Evolutionary conservation across 92 coral and sea anemone genomes (phyloP), one percentile per base, ranked within the genome.

Genomic region (Zoanthus sansibaricus): DNA sequence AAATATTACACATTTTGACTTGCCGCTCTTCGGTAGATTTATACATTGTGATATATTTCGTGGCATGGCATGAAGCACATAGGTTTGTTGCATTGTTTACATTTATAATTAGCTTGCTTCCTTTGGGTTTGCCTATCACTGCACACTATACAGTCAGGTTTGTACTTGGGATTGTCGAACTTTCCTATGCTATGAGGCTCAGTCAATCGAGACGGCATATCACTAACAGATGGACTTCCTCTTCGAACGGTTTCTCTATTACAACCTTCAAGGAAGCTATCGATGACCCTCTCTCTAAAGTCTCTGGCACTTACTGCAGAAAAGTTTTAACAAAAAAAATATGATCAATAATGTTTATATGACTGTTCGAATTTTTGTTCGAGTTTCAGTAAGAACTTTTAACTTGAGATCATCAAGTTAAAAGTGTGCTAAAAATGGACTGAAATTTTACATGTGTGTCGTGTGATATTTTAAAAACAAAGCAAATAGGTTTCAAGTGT

Each of bases 181-280:
- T 33, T 61, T 16, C 74, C 86, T 33, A 62, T 82, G 76, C 15
- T 7, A 44, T 82, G 76, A 61, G 56, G 75, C 51, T 82, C 86
- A 3, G 49, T 82, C 15, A 82, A 44, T 82, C 87, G 25, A 67
- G 87, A 54, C 15, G 87, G 87, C 71, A 59, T 31, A 42, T 55
- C 76, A 0, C 8, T 20, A 42, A 25, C 73, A 67, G 87, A 62
- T 42, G 76, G 76, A 68, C 87, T 54, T 17, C 87, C 87, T 15
- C 2, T 73, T 64, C n/a, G 25, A 20, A 33, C 15, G 21, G 8
- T 82, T 18, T 66, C 21, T 20, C 54, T 66, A 75, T 75, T 13
- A 30, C 68, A 82, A 33, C 87, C 55, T 16, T 82, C 86, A 9
- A 82, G 86, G 33, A 82, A 68, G n/a, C 86, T 75, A 82, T 82